Evolutionary conservation across 2,888 invertebrate species (phyloP).

Genomic region (Steromphala cineraria): DNA sequence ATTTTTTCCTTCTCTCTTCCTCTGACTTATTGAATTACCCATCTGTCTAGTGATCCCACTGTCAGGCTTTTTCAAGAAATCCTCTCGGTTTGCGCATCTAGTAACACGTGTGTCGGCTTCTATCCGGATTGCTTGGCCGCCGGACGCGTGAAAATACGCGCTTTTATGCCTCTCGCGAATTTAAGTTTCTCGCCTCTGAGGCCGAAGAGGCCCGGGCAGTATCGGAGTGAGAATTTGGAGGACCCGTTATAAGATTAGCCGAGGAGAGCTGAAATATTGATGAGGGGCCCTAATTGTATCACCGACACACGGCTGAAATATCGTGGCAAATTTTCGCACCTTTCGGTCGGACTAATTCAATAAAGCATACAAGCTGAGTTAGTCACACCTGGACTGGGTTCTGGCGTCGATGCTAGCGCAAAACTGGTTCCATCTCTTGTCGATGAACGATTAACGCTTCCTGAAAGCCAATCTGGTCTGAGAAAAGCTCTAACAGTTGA

Average conservation of each 20-base stretch:
- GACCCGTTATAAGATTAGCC: constrained; percentile 55
- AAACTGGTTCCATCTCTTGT: constrained; percentile 5
- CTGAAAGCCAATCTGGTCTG: constrained; percentile 9
- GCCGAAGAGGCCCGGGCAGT: constrained; percentile 37
- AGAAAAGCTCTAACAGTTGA: background rate
- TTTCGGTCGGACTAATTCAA: constrained; percentile 50
- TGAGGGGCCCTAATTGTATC: constrained; percentile 57
- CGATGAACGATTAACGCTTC: constrained; percentile 1
- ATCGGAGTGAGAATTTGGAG: constrained; percentile 53
- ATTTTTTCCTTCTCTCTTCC: background rate
- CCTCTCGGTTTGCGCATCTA: constrained; percentile 15
- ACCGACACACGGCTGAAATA: constrained; percentile 52
- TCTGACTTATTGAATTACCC: constrained; percentile 22
- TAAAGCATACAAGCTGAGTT: constrained; percentile 42
- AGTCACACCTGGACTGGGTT: constrained; percentile 4
- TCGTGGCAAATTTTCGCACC: constrained; percentile 57
- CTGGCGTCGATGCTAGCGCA: constrained; percentile 4
- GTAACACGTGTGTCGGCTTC: constrained; percentile 6
- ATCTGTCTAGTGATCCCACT: constrained; percentile 1
- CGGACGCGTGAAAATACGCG: constrained; percentile 51
- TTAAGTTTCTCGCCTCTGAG: constrained; percentile 57
- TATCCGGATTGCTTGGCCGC: constrained; percentile 49
- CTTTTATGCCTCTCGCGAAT: constrained; percentile 59
- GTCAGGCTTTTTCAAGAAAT: constrained; percentile 21
- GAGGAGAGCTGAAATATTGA: constrained; percentile 61